A percentile compares a stretch with the other conserved stretches of the same genome.
phyloP scores from a whole-genome alignment of 2,888 invertebrate genomes.

The Sepiola atlantica region DNA sequence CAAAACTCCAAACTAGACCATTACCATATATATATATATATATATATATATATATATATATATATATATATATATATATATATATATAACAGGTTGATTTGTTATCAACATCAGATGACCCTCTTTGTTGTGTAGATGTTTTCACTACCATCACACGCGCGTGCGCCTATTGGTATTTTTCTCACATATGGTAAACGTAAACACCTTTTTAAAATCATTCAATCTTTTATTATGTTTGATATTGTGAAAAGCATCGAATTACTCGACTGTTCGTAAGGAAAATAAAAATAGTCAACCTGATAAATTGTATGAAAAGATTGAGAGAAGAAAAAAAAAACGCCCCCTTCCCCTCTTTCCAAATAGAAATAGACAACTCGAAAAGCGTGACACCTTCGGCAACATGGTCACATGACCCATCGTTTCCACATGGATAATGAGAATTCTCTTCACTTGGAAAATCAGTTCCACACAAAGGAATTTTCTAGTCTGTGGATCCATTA shows the following conservation, averaged over 20 bases:
- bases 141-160: background rate
- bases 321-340: too few species aligned
- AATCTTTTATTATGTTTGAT: too few species aligned
- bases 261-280: too few species aligned
- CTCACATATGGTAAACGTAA: constrained; percentile 4
- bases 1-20: too few species aligned
- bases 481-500: too few species aligned
- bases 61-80: too few species aligned
- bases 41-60: too few species aligned
- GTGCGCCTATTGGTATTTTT: background rate
- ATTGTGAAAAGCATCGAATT: too few species aligned
- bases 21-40: too few species aligned
- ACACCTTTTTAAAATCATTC: background rate
- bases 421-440: background rate
- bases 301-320: too few species aligned
- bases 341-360: too few species aligned
- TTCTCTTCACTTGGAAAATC: background rate
- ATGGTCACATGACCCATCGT: background rate
- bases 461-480: background rate
- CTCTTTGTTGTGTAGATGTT: background rate
- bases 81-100: background rate
- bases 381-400: constrained; percentile 2
- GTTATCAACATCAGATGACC: background rate
- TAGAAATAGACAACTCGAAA: background rate
- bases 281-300: too few species aligned